These are phyloP conservation scores for Muraenolepis orangiensis DNA, from an alignment of 2,797 vertebrate species.

Conservation along the genomic window DNA sequence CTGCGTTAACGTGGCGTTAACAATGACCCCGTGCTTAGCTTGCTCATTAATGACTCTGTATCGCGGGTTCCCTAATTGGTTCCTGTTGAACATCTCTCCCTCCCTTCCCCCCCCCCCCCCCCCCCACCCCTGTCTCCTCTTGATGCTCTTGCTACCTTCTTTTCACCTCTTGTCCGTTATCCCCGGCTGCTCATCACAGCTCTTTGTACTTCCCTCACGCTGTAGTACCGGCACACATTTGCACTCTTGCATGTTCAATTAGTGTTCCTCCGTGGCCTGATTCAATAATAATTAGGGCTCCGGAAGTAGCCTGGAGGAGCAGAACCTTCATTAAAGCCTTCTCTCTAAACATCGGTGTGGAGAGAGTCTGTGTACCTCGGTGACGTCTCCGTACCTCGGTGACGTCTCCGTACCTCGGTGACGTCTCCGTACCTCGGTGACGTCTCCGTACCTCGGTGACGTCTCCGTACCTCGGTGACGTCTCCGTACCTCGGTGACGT, in stretches of 20 bases:
- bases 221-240: slow-evolving; percentile 26
- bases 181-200: neutral
- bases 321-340: slow-evolving; percentile 63
- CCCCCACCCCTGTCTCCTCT: slow-evolving; percentile 17
- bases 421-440: slow-evolving; percentile 34
- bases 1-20: neutral
- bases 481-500: slow-evolving; percentile 37
- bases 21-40: neutral
- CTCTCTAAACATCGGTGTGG: slow-evolving; percentile 51
- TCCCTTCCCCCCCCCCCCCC: slow-evolving; percentile 23
- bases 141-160: neutral
- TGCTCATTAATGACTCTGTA: neutral
- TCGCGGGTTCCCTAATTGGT: neutral
- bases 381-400: slow-evolving; percentile 29
- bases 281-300: slow-evolving; percentile 69
- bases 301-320: slow-evolving; percentile 58
- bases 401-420: slow-evolving; percentile 31
- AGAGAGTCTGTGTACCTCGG: slow-evolving; percentile 45
- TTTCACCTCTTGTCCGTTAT: neutral
- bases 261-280: slow-evolving; percentile 58
- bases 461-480: slow-evolving; percentile 33
- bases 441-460: slow-evolving; percentile 32
- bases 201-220: neutral
- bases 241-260: slow-evolving; percentile 59
- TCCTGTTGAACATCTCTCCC: too few relatives aligned